Base-by-base conservation (phyloP, 2,113 vertebrate genomes). In the Poeciliopsis turrubarensis region DNA sequence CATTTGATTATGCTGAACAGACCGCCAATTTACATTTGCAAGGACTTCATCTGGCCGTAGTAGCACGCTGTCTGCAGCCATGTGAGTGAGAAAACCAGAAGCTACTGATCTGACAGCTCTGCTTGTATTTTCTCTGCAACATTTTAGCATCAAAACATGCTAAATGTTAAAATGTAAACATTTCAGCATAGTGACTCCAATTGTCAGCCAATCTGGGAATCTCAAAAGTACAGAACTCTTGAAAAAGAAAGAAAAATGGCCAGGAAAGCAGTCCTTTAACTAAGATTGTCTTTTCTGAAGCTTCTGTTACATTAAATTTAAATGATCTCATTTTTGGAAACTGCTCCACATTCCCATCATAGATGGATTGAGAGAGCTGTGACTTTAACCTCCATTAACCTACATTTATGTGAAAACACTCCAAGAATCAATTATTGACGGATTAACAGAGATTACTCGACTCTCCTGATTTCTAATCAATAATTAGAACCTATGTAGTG, bases 11-110 rank as follows among this genome's bases (percentile, higher is more conserved):
- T 93, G 86, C 83, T 88, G 89, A 91, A 93, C 86, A 82, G 82
- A 85, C 84, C 64, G 77, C 77, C 68, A 73, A 94, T 95, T 94
- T 94, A 90, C 93, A 95, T 95, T 92, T 94, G 91, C 89, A 95
- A 93, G 89, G 91, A 90, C 84, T 89, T 92, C 76, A 84, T 82
- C 83, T 83, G 80, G 65, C 22, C 62, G 63, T 73, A 84, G 82
- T 67, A 79, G 44, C 66, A 57, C 76, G 70, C 27, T 70, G 60
- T 41, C 75, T 72, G 81, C 44, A 66, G 64, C 47, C 67, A 15
- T 69, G 60, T 78, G 29, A 57, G 64, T 31, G 67, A 62, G 54
- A 54, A 70, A 68, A 15, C 44, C 14, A 17, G 14, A 47, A 19
- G 44, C 65, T 57, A 57, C 54, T 60, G 72, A 51, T 81, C 65